These are phyloP conservation scores for Chlorocebus sabaeus DNA, from an alignment of 2,113 vertebrate species.

Conservation along the genomic window DNA sequence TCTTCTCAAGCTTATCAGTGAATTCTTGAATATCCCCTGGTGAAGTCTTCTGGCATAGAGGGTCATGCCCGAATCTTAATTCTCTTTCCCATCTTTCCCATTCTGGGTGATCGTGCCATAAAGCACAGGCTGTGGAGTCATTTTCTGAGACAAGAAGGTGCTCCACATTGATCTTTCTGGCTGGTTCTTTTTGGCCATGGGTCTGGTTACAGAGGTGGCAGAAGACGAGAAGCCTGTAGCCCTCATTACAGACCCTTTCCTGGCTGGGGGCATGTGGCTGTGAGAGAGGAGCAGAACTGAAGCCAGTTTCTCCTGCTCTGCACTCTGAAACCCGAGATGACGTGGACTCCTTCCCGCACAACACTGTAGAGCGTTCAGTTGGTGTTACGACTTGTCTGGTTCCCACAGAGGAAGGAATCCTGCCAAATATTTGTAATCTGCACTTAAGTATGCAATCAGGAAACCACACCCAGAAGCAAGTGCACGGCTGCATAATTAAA, in stretches of 20 bases:
- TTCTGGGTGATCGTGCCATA: neutral
- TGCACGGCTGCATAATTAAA: conserved; percentile 29
- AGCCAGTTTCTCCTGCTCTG: conserved; percentile 17
- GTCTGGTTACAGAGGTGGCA: neutral
- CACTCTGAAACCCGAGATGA: conserved; percentile 67
- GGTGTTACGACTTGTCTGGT: conserved; percentile 81
- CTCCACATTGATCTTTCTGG: neutral
- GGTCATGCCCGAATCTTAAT: neutral
- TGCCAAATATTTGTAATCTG: conserved; percentile 79
- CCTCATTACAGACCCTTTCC: neutral
- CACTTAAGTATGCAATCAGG: conserved; percentile 69
- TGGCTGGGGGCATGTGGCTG: neutral
- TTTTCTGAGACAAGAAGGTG: neutral
- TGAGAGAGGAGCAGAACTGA: neutral
- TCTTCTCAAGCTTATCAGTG: neutral
- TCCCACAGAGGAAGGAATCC: conserved; percentile 74
- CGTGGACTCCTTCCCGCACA: conserved; percentile 50
- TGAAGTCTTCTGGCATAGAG: neutral
- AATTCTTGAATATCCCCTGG: neutral
- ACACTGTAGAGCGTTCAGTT: conserved; percentile 48
- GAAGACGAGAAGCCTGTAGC: neutral
- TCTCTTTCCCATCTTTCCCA: neutral
- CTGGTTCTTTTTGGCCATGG: neutral
- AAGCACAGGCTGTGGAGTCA: neutral
- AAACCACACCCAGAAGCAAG: conserved; percentile 74